phyloP scores from a whole-genome alignment of 2,113 vertebrate species.

The Chroicocephalus ridibundus region DNA sequence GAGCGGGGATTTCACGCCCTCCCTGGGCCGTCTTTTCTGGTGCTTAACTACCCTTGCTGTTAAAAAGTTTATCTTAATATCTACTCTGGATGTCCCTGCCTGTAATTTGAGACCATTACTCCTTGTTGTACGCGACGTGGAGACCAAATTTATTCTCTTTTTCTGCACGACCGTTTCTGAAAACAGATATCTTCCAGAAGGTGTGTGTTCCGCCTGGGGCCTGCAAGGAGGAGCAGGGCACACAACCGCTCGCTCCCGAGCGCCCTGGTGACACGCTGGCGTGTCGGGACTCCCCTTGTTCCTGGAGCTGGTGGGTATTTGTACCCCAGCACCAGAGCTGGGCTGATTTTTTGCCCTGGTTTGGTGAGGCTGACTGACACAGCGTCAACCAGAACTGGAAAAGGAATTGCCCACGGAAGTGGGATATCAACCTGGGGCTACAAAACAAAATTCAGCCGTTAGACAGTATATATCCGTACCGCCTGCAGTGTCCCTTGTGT shows the following conservation, averaged over 20 bases:
- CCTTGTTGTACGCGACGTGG: background rate
- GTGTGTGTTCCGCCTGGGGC: background rate
- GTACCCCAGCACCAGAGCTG: rapidly evolving
- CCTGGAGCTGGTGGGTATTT: background rate
- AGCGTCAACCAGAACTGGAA: background rate
- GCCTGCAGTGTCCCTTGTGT: background rate
- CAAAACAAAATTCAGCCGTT: background rate
- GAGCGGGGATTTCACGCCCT: background rate
- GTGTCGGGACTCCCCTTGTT: background rate
- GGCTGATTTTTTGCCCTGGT: background rate
- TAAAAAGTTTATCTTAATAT: conserved; percentile 17
- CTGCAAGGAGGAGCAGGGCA: background rate
- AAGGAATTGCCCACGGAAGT: background rate
- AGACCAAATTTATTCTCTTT: background rate
- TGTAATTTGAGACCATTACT: conserved; percentile 20
- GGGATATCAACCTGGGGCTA: background rate
- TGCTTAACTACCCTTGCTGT: conserved; percentile 10
- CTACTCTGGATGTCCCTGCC: background rate
- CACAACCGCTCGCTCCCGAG: too few relatives aligned
- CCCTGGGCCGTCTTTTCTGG: background rate
- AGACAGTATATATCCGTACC: rapidly evolving
- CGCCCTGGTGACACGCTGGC: rapidly evolving
- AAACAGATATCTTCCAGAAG: background rate
- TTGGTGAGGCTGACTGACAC: background rate
- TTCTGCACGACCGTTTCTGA: background rate